These are phyloP conservation scores for Hofmannophila pseudospretella DNA, from an alignment of 2,888 invertebrate species.

Conservation along the genomic window DNA sequence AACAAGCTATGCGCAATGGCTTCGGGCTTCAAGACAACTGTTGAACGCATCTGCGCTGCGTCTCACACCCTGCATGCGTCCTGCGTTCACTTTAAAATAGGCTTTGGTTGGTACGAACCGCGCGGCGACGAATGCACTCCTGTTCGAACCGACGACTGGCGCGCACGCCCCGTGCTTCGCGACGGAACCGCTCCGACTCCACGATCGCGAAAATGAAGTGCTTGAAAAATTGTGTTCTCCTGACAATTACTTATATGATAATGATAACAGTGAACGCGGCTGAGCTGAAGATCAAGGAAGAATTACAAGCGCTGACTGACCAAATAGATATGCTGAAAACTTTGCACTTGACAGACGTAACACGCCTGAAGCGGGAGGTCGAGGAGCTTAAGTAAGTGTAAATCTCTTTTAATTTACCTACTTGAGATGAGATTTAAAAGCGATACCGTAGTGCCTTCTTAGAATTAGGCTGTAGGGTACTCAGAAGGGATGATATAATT, in stretches of 20 bases:
- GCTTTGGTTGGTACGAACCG: conserved; percentile 19
- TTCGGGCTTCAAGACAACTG: conserved; percentile 51
- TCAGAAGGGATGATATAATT: too few relatives aligned
- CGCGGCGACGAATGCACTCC: conserved; percentile 47
- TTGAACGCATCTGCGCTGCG: conserved; percentile 25
- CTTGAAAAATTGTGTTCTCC: conserved; percentile 29
- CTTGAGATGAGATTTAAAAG: too few relatives aligned
- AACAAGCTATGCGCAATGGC: conserved; percentile 18
- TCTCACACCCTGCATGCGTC: not conserved
- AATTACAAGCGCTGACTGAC: conserved; percentile 39
- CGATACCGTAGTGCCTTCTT: too few relatives aligned
- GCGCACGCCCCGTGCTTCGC: conserved; percentile 21
- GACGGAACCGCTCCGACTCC: conserved; percentile 14
- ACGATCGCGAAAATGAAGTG: conserved; percentile 47
- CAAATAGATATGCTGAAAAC: conserved; percentile 46
- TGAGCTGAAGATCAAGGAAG: conserved; percentile 34
- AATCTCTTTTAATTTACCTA: not conserved
- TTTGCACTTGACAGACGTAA: conserved; percentile 39
- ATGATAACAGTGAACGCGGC: conserved; percentile 33
- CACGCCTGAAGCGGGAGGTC: conserved; percentile 45
- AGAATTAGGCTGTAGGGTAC: too few relatives aligned
- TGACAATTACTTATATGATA: conserved; percentile 29
- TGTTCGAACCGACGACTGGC: conserved; percentile 25
- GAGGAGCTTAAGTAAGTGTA: conserved; percentile 58
- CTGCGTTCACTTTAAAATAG: conserved; percentile 32